These are phyloP conservation scores for Notamacropus eugenii DNA, from an alignment of 2,797 vertebrate species.

Conservation along the genomic window DNA sequence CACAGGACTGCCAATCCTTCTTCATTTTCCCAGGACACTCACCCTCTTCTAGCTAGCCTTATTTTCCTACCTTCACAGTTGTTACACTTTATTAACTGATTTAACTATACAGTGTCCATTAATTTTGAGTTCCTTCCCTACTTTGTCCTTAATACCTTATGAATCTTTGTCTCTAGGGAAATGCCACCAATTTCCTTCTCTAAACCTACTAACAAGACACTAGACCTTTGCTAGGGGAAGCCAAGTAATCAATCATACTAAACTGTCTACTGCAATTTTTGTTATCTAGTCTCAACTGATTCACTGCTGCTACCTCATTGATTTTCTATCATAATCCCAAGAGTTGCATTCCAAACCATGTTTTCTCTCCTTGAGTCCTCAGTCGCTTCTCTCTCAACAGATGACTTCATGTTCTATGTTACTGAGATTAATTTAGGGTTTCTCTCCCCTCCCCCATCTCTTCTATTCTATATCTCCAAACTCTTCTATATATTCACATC, in stretches of 20 bases:
- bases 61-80: not conserved
- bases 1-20: not conserved
- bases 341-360: not conserved
- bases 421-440: not conserved
- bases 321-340: not conserved
- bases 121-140: not conserved
- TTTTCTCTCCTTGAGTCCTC: not conserved
- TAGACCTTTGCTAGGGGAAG: not conserved
- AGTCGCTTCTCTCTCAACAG: not conserved
- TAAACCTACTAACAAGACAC: not conserved
- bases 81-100: not conserved
- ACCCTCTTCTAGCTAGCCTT: not conserved
- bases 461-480: not conserved
- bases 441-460: not conserved
- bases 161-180: not conserved
- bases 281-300: not conserved
- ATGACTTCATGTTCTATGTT: not conserved
- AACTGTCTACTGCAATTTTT: not conserved
- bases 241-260: not conserved
- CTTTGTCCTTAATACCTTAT: not conserved
- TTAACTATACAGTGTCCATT: not conserved
- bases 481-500: not conserved
- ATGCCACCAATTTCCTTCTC: not conserved
- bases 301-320: not conserved
- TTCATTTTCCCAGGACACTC: not conserved